Evolutionary conservation across 2,888 invertebrate species (phyloP).

Genomic region (Nineta flava): DNA sequence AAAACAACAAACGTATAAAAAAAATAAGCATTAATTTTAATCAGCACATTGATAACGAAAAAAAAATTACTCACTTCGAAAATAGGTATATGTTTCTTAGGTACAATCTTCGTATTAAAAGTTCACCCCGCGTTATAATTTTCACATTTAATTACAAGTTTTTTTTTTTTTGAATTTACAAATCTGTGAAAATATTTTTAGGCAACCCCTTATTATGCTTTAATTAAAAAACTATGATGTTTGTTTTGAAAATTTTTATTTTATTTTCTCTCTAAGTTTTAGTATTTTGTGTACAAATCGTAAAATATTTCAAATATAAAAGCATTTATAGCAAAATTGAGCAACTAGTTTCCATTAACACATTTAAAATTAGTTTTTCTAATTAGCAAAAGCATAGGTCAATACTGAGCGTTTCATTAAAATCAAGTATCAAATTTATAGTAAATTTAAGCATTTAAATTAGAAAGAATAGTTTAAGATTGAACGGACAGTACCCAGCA

Average conservation of each 20-base stretch:
- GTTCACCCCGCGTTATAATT: neutral
- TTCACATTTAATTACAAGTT: neutral
- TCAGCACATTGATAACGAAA: slow-evolving; percentile 4
- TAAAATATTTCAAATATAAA: too few species aligned
- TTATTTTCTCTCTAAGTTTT: neutral
- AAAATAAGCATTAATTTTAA: neutral
- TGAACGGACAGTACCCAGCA: too few species aligned
- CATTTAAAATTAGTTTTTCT: neutral
- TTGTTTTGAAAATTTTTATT: neutral
- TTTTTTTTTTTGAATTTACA: neutral
- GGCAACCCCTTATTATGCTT: neutral
- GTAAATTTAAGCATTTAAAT: neutral
- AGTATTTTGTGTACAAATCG: too few species aligned
- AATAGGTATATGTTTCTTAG: neutral
- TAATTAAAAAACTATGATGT: neutral
- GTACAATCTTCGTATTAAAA: too few species aligned
- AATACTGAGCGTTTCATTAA: slow-evolving; percentile 2
- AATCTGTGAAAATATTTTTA: neutral
- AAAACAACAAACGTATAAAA: neutral
- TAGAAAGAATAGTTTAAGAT: too few species aligned
- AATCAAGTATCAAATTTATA: neutral
- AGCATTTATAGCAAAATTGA: too few species aligned
- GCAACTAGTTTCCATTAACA: too few species aligned
- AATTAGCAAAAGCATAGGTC: slow-evolving; percentile 2
- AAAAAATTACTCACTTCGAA: slow-evolving; percentile 1